Conservation (phyloP, 2,113 vertebrate genomes). For the Myxocyprinus asiaticus region DNA sequence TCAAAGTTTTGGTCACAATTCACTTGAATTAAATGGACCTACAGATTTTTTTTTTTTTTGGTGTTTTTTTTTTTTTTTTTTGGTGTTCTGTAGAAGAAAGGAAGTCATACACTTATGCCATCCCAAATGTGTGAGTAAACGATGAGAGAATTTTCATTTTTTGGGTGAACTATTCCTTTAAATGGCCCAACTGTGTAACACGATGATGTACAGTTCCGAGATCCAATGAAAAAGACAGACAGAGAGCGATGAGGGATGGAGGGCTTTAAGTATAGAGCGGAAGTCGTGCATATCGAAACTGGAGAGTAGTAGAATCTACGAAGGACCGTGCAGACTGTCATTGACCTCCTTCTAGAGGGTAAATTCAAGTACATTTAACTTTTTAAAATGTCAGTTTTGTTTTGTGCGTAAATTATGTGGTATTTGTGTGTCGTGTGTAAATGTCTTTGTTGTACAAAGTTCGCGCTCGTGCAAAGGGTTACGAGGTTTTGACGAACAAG, state of each 20-base stretch:
- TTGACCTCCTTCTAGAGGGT: conserved; percentile 12
- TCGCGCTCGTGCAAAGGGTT: not conserved
- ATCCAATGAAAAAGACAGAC: conserved; percentile 5
- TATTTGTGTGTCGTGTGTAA: not conserved
- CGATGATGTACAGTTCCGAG: not conserved
- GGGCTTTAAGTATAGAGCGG: not conserved
- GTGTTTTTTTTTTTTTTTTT: no score
- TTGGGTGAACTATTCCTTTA: no score
- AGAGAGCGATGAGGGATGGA: not conserved
- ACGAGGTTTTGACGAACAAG: not conserved
- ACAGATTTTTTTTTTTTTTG: no score
- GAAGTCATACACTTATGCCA: no score
- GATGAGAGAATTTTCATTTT: no score
- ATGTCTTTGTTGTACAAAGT: not conserved
- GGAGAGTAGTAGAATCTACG: not conserved
- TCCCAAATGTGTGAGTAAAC: no score
- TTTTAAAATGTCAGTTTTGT: not conserved
- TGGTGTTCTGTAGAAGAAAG: no score
- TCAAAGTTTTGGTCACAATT: no score
- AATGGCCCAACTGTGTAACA: not conserved
- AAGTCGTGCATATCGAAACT: conserved; percentile 11
- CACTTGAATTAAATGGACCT: no score
- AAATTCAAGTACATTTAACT: not conserved
- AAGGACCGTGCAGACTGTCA: not conserved
- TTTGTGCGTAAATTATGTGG: not conserved